Base-by-base conservation (phyloP, 2,888 invertebrate species). In the Rhagonycha fulva region DNA sequence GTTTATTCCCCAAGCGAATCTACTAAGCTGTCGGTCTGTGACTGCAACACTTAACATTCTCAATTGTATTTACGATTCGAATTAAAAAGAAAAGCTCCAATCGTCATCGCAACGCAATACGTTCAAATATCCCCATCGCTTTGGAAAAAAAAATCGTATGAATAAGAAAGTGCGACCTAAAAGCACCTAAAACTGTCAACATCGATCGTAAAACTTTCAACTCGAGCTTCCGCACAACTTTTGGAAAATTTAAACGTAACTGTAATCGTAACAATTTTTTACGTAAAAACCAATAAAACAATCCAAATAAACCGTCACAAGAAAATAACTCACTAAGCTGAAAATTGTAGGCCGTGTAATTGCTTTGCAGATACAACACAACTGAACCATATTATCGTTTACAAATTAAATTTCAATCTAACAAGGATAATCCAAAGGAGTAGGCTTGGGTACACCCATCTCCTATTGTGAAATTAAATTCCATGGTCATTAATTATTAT, bases 1-100 rank as follows among this genome's bases (percentile, higher is more conserved):
- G 87, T 87, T 87, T 87, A 87, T 87, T 87, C 87, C 88, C 87
- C 80, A 85, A 88, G 86, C 87, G 86, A 85, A 87, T 87, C 86
- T 86, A 86, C 82, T 84, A 84, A 86, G 84, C 86, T 86, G 86
- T 86, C 87, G 86, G 85, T 81, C 84, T 78, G 78, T 76, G 75
- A 76, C 76, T 72, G 72, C 63, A 74, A 75, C 78, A 70, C 75
- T 76, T 71, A 72, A 76, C 62, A 67, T 61, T 62, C 74, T 75
- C 28, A 70, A 74, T 74, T 68, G 68, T 71, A 76, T 76, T 76
- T 74, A 74, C 76, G 73, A 62, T 70, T 30, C 47, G 71, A 73
- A 73, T 72, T 66, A 24, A 67, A 63, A 26, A 19, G 11, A 72
- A 60, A n/a, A 72, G 23, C 14, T 23, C 11, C 10, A n/a, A 60